These are phyloP conservation scores for Thymallus thymallus DNA, from an alignment of 2,113 vertebrate genomes.

Conservation along the genomic window DNA sequence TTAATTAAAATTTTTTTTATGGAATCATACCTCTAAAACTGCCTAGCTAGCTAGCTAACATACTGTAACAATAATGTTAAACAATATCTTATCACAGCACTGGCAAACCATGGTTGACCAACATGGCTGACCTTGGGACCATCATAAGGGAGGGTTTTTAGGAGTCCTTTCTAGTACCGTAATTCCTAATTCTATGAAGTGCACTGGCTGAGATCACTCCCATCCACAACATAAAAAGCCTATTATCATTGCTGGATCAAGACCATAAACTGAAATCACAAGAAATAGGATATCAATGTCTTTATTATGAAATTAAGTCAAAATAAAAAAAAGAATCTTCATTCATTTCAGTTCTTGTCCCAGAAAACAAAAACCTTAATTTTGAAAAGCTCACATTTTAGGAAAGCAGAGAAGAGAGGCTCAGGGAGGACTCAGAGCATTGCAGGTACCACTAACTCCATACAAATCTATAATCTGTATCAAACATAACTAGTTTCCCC, in stretches of 20 bases:
- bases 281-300: constrained; percentile 61
- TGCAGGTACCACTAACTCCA: constrained; percentile 32
- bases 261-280: neutral
- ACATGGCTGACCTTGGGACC: no score
- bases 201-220: neutral
- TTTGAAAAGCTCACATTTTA: constrained; percentile 56
- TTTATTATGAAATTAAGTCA: constrained; percentile 81
- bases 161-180: no score
- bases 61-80: no score
- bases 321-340: constrained; percentile 63
- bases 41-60: no score
- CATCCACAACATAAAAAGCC: neutral
- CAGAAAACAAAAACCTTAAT: constrained; percentile 53
- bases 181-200: no score
- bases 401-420: constrained; percentile 37
- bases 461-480: constrained; percentile 42
- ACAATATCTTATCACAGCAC: no score
- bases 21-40: no score
- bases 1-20: no score
- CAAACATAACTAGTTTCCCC: constrained; percentile 46
- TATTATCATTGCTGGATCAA: neutral
- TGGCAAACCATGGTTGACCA: no score
- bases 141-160: no score
- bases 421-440: constrained; percentile 21
- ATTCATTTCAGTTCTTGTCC: constrained; percentile 47